A percentile compares a stretch with the other conserved stretches of the same genome.
phyloP scores from a whole-genome alignment of 1,140 invertebrate genomes.

The Drosophila takahashii region DNA sequence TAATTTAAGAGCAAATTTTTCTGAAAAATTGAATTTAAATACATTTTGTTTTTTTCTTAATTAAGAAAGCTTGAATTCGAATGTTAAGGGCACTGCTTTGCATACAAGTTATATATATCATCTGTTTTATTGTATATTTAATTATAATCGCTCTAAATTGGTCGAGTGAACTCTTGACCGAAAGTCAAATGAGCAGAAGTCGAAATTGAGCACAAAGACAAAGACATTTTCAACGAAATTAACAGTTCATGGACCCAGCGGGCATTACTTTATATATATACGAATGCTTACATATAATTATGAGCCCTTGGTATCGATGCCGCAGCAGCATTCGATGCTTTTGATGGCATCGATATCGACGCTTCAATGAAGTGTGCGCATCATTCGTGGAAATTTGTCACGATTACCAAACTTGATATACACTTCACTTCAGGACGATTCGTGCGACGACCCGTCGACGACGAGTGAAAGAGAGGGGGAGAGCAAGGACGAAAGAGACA shows the following conservation, averaged over 20 bases:
- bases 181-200: conserved; percentile 19
- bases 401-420: conserved; percentile 60
- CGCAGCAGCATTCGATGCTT: conserved; percentile 22
- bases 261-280: conserved; percentile 11
- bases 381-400: conserved; percentile 68
- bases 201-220: conserved; percentile 21
- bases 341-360: conserved; percentile 42
- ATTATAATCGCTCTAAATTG: conserved; percentile 9
- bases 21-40: too few relatives aligned
- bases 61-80: too few relatives aligned
- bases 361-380: conserved; percentile 69
- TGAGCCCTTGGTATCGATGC: conserved; percentile 55
- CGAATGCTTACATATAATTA: conserved; percentile 57
- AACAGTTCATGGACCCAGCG: conserved; percentile 69
- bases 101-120: too few relatives aligned
- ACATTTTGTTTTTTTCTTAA: too few relatives aligned
- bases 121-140: too few relatives aligned
- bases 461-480: background rate
- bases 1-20: too few relatives aligned
- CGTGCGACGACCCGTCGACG: conserved; percentile 5
- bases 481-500: background rate
- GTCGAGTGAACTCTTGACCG: conserved; percentile 20
- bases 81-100: too few relatives aligned
- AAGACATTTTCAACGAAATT: conserved; percentile 63
- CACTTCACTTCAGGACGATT: conserved; percentile 18